phyloP scores from a whole-genome alignment of 2,797 vertebrate species.

The Choloepus didactylus region DNA sequence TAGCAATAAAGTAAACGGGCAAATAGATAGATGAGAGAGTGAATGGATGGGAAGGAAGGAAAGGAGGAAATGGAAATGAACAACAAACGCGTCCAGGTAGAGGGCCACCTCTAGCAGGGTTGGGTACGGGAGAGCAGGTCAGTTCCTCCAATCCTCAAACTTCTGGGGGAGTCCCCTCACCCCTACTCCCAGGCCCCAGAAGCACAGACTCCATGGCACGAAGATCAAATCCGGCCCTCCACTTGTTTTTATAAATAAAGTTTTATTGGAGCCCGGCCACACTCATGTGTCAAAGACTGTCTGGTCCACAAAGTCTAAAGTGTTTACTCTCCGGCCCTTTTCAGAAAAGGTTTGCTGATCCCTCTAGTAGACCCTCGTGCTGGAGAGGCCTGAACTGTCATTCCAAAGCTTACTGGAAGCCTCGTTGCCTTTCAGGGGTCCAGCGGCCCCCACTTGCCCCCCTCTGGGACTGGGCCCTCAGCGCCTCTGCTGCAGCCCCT shows the following conservation, averaged over 20 bases:
- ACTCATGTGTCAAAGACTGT: not conserved
- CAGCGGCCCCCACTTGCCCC: not conserved
- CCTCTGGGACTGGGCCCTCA: not conserved
- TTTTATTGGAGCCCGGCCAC: slow-evolving; percentile 48
- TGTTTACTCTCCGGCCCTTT: not conserved
- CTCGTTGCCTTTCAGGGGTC: not conserved
- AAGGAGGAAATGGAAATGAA: not conserved
- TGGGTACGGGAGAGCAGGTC: not conserved
- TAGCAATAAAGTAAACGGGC: not conserved
- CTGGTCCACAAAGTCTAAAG: not conserved
- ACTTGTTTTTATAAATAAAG: slow-evolving; percentile 53
- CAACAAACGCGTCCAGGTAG: no score
- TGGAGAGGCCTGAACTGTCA: not conserved
- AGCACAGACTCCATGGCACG: not conserved
- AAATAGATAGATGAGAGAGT: no score
- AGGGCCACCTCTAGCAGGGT: not conserved
- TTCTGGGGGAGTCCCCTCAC: not conserved
- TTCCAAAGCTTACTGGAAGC: not conserved
- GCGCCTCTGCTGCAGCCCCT: not conserved
- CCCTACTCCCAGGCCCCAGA: not conserved
- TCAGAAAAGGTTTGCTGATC: not conserved
- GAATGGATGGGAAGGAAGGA: not conserved
- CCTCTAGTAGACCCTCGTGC: not conserved
- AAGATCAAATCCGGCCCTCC: not conserved
- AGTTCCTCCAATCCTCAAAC: not conserved